These are phyloP conservation scores for Gallinago jamesoni DNA, from an alignment of 2,113 vertebrate genomes.

Conservation along the genomic window DNA sequence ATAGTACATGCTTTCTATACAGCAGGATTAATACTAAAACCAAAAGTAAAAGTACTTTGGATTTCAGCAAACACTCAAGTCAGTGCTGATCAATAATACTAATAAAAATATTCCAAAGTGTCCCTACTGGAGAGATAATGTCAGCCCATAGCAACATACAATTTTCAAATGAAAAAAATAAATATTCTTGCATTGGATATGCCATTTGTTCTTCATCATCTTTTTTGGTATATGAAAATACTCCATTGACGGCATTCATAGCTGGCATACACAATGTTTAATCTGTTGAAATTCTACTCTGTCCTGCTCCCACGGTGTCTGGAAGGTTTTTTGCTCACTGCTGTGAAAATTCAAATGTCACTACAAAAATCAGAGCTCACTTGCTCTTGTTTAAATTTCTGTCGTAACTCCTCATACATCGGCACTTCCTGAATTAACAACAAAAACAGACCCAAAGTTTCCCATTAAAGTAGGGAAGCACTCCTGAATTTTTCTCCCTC, in stretches of 20 bases:
- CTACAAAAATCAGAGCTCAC: background rate
- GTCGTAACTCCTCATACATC: background rate
- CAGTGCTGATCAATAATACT: background rate
- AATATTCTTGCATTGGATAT: background rate
- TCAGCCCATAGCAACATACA: background rate
- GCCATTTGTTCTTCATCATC: background rate
- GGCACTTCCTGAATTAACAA: background rate
- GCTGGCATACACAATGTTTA: background rate
- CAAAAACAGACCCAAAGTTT: background rate
- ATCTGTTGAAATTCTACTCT: background rate
- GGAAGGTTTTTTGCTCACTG: background rate
- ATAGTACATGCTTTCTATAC: background rate
- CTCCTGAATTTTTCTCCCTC: background rate
- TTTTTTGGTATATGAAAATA: background rate
- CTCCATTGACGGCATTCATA: background rate
- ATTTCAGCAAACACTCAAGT: background rate
- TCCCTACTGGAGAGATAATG: background rate
- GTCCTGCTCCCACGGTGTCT: background rate
- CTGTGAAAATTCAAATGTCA: background rate
- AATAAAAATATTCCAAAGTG: background rate
- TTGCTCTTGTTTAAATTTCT: background rate
- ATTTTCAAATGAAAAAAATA: background rate
- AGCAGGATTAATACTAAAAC: background rate
- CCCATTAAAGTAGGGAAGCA: background rate
- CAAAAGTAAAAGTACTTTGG: background rate